A percentile compares a stretch with the other conserved stretches of the same genome.
phyloP scores from a whole-genome alignment of 2,113 vertebrate species.

The Chamaetylas fuelleborni region DNA sequence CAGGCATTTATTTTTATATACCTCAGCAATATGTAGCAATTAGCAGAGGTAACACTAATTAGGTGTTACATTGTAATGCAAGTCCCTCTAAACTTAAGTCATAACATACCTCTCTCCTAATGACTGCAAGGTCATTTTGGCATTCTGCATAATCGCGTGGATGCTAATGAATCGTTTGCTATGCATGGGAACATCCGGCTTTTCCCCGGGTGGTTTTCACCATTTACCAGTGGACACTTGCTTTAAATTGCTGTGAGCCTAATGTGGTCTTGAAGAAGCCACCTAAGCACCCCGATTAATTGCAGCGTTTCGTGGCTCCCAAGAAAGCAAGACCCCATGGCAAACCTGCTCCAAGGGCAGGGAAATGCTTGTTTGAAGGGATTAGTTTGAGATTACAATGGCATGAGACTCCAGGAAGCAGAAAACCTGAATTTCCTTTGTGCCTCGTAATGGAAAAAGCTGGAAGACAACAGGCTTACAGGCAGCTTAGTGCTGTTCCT shows the following conservation, averaged over 20 bases:
- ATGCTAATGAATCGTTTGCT: constrained; percentile 74
- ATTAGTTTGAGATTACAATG: constrained; percentile 30
- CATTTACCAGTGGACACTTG: constrained; percentile 67
- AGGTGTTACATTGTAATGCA: constrained; percentile 75
- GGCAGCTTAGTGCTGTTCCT: constrained; percentile 51
- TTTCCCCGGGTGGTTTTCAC: constrained; percentile 69
- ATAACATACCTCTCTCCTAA: constrained; percentile 68
- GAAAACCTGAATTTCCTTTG: constrained; percentile 53
- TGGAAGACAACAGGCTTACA: constrained; percentile 68
- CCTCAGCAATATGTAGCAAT: constrained; percentile 67
- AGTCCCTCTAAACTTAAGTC: constrained; percentile 75
- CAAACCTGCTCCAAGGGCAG: not conserved
- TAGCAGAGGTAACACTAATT: constrained; percentile 75
- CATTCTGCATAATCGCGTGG: constrained; percentile 32
- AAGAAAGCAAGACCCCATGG: not conserved
- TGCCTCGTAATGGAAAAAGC: constrained; percentile 34
- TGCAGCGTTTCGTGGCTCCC: not conserved
- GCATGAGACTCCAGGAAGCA: constrained; percentile 11
- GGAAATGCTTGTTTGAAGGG: not conserved
- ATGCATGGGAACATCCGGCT: constrained; percentile 57
- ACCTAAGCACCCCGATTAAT: constrained; percentile 39
- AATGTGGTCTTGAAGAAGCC: constrained; percentile 17
- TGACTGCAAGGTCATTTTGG: constrained; percentile 72
- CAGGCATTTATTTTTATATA: constrained; percentile 63
- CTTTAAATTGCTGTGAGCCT: constrained; percentile 67